Evolutionary conservation across 2,797 vertebrate species (phyloP).

Genomic region (Acipenser oxyrinchus): DNA sequence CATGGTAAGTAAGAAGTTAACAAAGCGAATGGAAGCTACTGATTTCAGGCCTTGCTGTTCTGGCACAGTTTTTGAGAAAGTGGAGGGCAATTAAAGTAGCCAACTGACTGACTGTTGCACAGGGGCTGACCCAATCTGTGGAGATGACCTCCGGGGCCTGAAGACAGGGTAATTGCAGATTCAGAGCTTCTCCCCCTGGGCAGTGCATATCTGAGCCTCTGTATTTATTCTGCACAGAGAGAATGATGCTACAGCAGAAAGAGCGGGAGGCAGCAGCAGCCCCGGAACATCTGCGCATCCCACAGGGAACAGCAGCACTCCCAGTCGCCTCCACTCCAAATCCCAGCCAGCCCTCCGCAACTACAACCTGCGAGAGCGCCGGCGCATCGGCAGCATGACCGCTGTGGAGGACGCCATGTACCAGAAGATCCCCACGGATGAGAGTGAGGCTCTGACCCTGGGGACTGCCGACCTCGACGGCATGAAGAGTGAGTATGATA

Average conservation of each 20-base stretch:
- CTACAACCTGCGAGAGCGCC: constrained; percentile 87
- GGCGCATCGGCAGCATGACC: constrained; percentile 92
- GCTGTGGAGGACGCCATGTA: constrained; percentile 76
- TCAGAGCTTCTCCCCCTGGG: constrained; percentile 7
- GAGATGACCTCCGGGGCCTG: not conserved
- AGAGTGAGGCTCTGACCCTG: constrained; percentile 82
- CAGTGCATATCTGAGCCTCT: constrained; percentile 2
- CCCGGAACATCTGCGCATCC: constrained; percentile 22
- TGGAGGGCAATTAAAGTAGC: not conserved
- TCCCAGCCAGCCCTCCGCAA: constrained; percentile 57
- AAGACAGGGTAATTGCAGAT: constrained; percentile 12
- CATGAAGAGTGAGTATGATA: constrained; percentile 82
- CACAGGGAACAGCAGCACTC: constrained; percentile 12
- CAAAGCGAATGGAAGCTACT: too few relatives aligned
- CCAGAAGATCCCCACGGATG: constrained; percentile 80
- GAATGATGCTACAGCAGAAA: not conserved
- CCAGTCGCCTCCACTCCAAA: constrained; percentile 12
- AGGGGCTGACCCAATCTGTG: constrained; percentile 15
- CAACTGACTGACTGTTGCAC: not conserved
- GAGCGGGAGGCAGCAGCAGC: constrained; percentile 26
- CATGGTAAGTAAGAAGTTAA: too few relatives aligned
- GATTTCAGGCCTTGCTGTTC: too few relatives aligned
- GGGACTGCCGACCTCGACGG: constrained; percentile 84
- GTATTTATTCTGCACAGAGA: not conserved
- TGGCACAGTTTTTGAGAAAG: too few relatives aligned